Base-by-base conservation (phyloP, 1,140 invertebrate genomes). In the Phymastichus coffea region DNA sequence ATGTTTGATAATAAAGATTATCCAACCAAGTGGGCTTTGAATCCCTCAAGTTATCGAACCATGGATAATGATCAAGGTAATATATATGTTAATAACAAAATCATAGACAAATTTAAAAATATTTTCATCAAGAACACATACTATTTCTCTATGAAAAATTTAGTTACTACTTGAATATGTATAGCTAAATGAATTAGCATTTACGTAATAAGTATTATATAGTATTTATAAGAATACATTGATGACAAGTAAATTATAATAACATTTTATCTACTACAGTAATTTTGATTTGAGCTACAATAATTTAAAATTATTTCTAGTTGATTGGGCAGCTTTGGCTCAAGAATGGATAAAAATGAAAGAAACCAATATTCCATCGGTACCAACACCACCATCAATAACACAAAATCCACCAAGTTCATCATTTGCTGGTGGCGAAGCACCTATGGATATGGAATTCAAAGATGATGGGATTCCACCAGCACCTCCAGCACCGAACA, bases 261-360 rank as follows among this genome's bases (percentile, higher is more conserved):
- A n/a, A n/a, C n/a, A n/a, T n/a, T n/a, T n/a, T n/a, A n/a, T n/a
- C n/a, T n/a, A n/a, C n/a, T n/a, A n/a, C n/a, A n/a, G n/a, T n/a
- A n/a, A n/a, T n/a, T n/a, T n/a, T n/a, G n/a, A n/a, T n/a, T n/a
- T n/a, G n/a, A 33, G 14, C 14, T 8, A 33, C 6, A 8, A 33
- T n/a, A n/a, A 55, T 15, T 4, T 41, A 33, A 20, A 30, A 56
- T 35, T 23, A 51, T 52, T 60, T 57, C 19, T 63, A 86, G 95
- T 97, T 52, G 95, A 98, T 77, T 97, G 95, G 95, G 95, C 94
- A 26, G 87, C 91, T 52, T 78, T 98, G 64, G 95, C 95, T 15
- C 95, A 97, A 70, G 94, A 97, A 85, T 97, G 95, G 95, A 98
- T 98, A 62, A 90, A 92, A 72, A 96, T 97, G 92, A 95, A 95